Evolutionary conservation across 2,113 vertebrate genomes (phyloP).

Genomic region (Pseudorasbora parva): DNA sequence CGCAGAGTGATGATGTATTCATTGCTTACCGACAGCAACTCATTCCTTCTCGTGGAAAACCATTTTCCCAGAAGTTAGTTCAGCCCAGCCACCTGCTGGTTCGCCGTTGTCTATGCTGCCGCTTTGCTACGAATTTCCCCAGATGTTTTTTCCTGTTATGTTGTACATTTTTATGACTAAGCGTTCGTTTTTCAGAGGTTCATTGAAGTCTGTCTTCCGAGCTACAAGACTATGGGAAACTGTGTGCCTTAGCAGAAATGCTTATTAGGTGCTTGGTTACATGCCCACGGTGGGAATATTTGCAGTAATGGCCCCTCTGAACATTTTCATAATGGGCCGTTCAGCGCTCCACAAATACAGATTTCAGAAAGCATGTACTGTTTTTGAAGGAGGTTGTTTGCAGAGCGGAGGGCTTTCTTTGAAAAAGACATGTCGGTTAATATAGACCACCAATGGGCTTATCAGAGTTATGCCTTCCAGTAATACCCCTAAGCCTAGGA

Average conservation of each 20-base stretch:
- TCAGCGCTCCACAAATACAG: conserved; percentile 59
- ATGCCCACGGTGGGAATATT: conserved; percentile 61
- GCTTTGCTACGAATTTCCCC: conserved; percentile 61
- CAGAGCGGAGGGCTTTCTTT: conserved; percentile 55
- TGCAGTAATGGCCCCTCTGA: conserved; percentile 62
- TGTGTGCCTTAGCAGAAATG: conserved; percentile 69
- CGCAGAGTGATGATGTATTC: conserved; percentile 41
- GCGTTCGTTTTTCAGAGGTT: conserved; percentile 50
- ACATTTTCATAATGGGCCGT: conserved; percentile 66
- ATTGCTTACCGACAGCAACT: conserved; percentile 34
- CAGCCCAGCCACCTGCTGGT: conserved; percentile 53
- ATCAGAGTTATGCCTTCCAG: conserved; percentile 56
- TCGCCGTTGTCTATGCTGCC: conserved; percentile 51
- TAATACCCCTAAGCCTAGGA: conserved; percentile 48
- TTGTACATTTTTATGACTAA: conserved; percentile 46
- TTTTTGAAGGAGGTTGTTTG: conserved; percentile 52
- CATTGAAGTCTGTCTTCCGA: conserved; percentile 57
- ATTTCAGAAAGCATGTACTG: conserved; percentile 47
- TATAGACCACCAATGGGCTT: conserved; percentile 49
- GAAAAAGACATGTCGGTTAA: conserved; percentile 39
- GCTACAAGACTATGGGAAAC: conserved; percentile 50
- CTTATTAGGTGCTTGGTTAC: conserved; percentile 68
- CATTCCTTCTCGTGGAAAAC: conserved; percentile 54
- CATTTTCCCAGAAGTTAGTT: conserved; percentile 58
- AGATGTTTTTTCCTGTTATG: conserved; percentile 35